Evolutionary conservation across 1,140 invertebrate genomes (phyloP).

Genomic region (Neotoxoptera formosana): DNA sequence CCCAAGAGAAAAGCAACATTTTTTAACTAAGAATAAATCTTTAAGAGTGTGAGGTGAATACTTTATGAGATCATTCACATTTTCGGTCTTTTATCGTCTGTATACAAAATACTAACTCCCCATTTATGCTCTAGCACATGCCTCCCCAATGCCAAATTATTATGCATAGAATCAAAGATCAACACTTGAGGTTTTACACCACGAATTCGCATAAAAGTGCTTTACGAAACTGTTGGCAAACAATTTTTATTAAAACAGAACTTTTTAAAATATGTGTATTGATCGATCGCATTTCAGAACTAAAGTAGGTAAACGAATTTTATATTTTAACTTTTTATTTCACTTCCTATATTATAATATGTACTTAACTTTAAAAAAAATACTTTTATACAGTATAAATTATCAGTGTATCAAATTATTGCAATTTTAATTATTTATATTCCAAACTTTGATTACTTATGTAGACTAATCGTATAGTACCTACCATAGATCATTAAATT

Average conservation of each 20-base stretch:
- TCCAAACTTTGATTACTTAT: background rate
- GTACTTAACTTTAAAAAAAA: background rate
- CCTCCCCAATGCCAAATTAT: background rate
- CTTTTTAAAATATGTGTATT: background rate
- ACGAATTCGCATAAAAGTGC: background rate
- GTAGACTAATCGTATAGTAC: background rate
- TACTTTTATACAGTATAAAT: background rate
- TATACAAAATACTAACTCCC: background rate
- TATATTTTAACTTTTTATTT: background rate
- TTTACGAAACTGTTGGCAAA: background rate
- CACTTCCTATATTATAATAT: background rate
- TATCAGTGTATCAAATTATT: background rate
- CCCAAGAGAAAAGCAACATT: conserved; percentile 26
- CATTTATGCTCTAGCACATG: background rate
- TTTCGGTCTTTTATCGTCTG: conserved; percentile 32
- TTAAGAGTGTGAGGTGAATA: conserved; percentile 26
- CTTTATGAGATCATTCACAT: conserved; percentile 39
- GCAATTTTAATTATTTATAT: background rate
- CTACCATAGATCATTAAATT: background rate
- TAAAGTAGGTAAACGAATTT: background rate
- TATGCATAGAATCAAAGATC: conserved; percentile 42
- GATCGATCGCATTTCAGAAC: background rate
- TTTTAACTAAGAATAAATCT: conserved; percentile 50
- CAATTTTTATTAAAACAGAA: conserved; percentile 20
- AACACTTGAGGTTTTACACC: conserved; percentile 20